Evolutionary conservation across 2,888 invertebrate genomes (phyloP), one percentile per base, ranked within the genome.

Genomic region (Drosophila melanosoma): DNA sequence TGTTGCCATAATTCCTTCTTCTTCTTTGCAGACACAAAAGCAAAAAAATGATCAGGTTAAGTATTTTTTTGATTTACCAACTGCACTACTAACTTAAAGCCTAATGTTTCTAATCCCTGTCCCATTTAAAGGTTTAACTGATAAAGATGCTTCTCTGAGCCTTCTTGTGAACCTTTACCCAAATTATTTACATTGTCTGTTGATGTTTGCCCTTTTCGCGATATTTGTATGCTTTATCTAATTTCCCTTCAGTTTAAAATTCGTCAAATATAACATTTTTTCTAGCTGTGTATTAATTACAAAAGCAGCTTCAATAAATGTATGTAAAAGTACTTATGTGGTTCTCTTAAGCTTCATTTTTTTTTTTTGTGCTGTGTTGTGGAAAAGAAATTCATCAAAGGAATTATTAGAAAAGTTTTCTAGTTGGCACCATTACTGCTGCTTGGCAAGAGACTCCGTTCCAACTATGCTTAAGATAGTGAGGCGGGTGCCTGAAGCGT

Each of bases 401-500:
- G 72, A 79, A 82, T 86, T 87, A 85, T 85, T 87, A 79, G 81
- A 83, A 88, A 87, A 87, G 82, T 86, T 88, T 88, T 78, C 76
- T 79, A 82, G 87, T 87, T 82, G 77, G 40, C 69, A 79, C 79
- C 73, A 60, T 69, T 75, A 79, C 63, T 69, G 76, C 63, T 54
- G 45, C 23, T 45, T 15, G 52, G 49, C 11, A 17, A 36, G 64
- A 63, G 73, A 65, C 52, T 67, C 59, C 68, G 29, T 54, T 57
- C 76, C 42, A 77, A 76, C 74, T 77, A 62, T 61, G 72, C 58
- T 45, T 40, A 53, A 58, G 59, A 53, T 23, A 17, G 23, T 45
- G 45, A 45, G 23, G 15, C 12, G 29, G 15, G 36, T 23, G 59
- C 59, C 23, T 7, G 11, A 42, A 63, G 45, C 20, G 17, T 52